Percentiles rank a stretch among this genome's conserved stretches.
Conservation (phyloP, 2,113 vertebrate genomes). For the Azemiops feae region DNA sequence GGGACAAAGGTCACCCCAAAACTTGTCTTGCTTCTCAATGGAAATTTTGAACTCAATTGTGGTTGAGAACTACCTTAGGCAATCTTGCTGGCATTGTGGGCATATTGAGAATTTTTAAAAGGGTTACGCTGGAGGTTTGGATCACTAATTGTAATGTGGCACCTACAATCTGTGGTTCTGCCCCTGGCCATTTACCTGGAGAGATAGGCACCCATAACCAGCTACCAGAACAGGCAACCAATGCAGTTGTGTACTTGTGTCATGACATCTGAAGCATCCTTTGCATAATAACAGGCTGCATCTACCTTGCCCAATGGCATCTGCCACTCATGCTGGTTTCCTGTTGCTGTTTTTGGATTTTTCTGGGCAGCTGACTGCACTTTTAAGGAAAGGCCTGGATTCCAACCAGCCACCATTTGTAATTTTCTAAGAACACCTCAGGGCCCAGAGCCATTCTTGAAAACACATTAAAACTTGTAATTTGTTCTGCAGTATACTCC, state of each 20-base stretch:
- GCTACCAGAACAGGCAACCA: not conserved
- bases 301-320: not conserved
- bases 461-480: not conserved
- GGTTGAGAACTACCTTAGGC: not conserved
- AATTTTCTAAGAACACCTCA: too few species aligned
- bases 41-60: too few species aligned
- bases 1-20: too few species aligned
- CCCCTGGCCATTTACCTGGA: not conserved
- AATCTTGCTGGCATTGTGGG: not conserved
- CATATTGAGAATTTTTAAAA: not conserved
- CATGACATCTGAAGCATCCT: not conserved
- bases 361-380: not conserved
- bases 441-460: not conserved
- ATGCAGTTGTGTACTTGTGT: not conserved
- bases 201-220: not conserved
- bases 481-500: too few species aligned
- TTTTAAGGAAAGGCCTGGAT: not conserved
- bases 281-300: too few species aligned
- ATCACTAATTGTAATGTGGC: not conserved
- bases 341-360: not conserved
- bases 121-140: not conserved
- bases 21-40: too few species aligned
- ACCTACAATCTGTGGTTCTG: not conserved
- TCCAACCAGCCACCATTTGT: not conserved
- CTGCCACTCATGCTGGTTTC: not conserved